Conservation (phyloP, 2,888 invertebrate species). For the Aphodius granarius region DNA sequence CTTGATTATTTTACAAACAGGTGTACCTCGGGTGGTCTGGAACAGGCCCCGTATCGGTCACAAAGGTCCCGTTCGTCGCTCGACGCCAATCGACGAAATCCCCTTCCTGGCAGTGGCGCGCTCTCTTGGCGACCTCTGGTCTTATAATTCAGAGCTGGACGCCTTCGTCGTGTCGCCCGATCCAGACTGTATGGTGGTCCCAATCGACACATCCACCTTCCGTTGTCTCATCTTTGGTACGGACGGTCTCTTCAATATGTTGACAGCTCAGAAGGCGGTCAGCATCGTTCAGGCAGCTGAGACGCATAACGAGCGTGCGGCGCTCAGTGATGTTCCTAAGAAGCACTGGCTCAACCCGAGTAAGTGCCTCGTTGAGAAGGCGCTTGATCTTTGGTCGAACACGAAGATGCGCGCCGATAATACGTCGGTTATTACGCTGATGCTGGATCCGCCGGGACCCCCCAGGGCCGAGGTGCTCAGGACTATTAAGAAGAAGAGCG, state of each 20-base stretch:
- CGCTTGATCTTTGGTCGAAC: slow-evolving; percentile 79
- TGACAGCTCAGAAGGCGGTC: slow-evolving; percentile 82
- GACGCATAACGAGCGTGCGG: slow-evolving; percentile 72
- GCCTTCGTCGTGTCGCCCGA: slow-evolving; percentile 97
- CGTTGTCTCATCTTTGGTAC: slow-evolving; percentile 93
- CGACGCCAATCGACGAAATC: slow-evolving; percentile 90
- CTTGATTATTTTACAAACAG: slow-evolving; percentile 51
- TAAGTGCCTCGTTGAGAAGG: slow-evolving; percentile 82
- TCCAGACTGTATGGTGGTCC: slow-evolving; percentile 88
- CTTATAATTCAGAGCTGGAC: slow-evolving; percentile 87
- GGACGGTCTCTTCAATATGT: slow-evolving; percentile 97
- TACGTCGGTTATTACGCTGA: slow-evolving; percentile 89
- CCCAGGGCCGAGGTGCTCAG: slow-evolving; percentile 67
- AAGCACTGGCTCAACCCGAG: slow-evolving; percentile 85
- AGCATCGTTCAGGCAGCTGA: slow-evolving; percentile 82
- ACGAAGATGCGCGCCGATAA: slow-evolving; percentile 93
- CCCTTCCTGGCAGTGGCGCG: slow-evolving; percentile 96
- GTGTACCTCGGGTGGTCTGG: slow-evolving; percentile 97
- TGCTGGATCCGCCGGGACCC: slow-evolving; percentile 88
- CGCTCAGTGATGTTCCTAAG: slow-evolving; percentile 53
- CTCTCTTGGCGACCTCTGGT: slow-evolving; percentile 96
- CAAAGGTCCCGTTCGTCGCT: slow-evolving; percentile 85
- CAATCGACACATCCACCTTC: slow-evolving; percentile 76
- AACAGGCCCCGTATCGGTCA: slow-evolving; percentile 85
- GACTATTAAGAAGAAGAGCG: slow-evolving; percentile 42